phyloP scores from a whole-genome alignment of 1,140 invertebrate genomes.

The Drosophila ambigua region DNA sequence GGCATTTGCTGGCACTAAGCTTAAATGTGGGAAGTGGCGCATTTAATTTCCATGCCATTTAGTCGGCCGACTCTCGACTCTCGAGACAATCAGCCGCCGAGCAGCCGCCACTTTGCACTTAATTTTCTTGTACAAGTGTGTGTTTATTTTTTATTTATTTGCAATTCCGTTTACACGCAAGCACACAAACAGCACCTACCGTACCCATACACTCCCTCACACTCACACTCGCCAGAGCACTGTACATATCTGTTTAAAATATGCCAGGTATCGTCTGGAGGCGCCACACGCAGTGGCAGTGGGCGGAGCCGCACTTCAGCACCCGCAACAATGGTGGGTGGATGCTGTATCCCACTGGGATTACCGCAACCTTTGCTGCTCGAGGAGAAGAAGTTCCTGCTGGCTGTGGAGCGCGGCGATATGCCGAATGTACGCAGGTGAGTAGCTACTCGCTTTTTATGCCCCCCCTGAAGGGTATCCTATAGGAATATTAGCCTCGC shows the following conservation, averaged over 20 bases:
- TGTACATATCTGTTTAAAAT: constrained; percentile 30
- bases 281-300: constrained; percentile 14
- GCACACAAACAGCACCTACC: constrained; percentile 17
- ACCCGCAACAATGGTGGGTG: constrained; percentile 64
- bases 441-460: constrained; percentile 29
- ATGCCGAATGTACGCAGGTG: constrained; percentile 90
- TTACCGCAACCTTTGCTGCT: constrained; percentile 89
- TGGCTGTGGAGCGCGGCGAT: constrained; percentile 93
- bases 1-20: constrained; percentile 31
- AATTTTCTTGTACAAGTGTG: constrained; percentile 59
- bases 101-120: constrained; percentile 74
- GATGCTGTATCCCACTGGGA: constrained; percentile 85
- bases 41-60: constrained; percentile 62
- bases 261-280: constrained; percentile 59
- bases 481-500: background rate
- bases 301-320: constrained; percentile 37
- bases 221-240: constrained; percentile 22
- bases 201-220: background rate
- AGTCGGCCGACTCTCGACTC: constrained; percentile 34
- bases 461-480: background rate
- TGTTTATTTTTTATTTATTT: constrained; percentile 81
- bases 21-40: constrained; percentile 54
- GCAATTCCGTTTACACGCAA: constrained; percentile 52
- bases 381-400: constrained; percentile 93
- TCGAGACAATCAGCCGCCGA: constrained; percentile 36